Percentiles rank a stretch among this genome's conserved stretches.
phyloP scores from a whole-genome alignment of 1,140 invertebrate genomes.

The Pseudomyrmex gracilis region DNA sequence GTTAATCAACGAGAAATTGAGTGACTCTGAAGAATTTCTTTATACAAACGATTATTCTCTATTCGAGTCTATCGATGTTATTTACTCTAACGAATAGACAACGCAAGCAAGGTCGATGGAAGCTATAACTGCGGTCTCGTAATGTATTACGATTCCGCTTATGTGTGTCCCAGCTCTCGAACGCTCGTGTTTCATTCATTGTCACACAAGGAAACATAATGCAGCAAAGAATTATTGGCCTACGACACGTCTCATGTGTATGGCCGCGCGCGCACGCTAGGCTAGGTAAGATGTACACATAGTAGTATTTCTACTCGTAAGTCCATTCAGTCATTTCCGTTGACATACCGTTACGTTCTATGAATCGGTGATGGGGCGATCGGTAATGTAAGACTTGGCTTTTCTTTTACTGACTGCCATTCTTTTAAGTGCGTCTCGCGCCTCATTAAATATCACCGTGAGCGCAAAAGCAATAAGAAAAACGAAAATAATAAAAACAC shows the following conservation, averaged over 20 bases:
- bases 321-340: conserved; percentile 58
- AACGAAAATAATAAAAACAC: background rate
- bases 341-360: conserved; percentile 59
- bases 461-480: too few relatives aligned
- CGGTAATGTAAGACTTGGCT: background rate
- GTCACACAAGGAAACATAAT: conserved; percentile 15
- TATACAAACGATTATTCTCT: too few relatives aligned
- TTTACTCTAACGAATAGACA: conserved; percentile 15
- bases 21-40: background rate
- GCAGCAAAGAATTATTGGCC: conserved; percentile 39
- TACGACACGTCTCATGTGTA: background rate
- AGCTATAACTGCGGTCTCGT: conserved; percentile 50
- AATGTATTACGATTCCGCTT: conserved; percentile 41
- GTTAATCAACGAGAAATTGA: conserved; percentile 3
- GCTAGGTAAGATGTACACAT: conserved; percentile 18
- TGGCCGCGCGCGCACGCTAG: background rate
- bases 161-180: background rate
- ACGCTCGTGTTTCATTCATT: conserved; percentile 40
- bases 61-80: background rate
- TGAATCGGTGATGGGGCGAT: conserved; percentile 21
- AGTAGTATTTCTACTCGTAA: conserved; percentile 57
- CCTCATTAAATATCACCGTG: conserved; percentile 28
- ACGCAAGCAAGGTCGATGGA: conserved; percentile 10
- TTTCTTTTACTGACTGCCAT: conserved; percentile 45
- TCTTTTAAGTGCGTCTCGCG: background rate